Evolutionary conservation across 1,140 invertebrate species (phyloP).

Genomic region (Heliconius hewitsoni): DNA sequence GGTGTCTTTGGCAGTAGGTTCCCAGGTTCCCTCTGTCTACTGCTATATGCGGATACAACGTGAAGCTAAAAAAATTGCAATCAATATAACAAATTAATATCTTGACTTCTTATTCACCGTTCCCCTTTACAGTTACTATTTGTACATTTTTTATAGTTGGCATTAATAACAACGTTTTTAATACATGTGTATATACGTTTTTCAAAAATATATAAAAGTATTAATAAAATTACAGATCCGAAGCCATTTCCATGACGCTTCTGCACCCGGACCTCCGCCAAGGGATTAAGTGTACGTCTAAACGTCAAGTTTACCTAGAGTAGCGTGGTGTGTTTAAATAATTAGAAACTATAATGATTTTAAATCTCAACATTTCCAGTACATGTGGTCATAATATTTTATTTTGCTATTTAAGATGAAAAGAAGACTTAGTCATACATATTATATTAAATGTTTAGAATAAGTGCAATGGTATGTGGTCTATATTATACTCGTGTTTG

Average conservation of each 20-base stretch:
- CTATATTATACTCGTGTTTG: neutral
- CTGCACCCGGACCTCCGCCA: constrained; percentile 6
- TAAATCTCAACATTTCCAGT: neutral
- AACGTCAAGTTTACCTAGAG: neutral
- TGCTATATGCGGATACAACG: too few species aligned
- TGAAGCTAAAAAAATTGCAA: too few species aligned
- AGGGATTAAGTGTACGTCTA: neutral
- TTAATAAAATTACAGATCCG: constrained; percentile 45
- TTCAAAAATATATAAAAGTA: neutral
- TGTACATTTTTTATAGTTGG: too few species aligned
- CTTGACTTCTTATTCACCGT: too few species aligned
- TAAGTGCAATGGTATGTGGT: neutral
- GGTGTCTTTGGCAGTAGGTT: too few species aligned
- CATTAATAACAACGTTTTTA: too few species aligned
- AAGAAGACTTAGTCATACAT: too few species aligned
- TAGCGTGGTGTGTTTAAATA: neutral
- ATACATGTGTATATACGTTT: too few species aligned
- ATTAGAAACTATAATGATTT: neutral
- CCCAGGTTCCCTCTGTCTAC: too few species aligned
- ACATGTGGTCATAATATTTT: neutral
- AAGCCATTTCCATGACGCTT: constrained; percentile 46
- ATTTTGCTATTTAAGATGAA: neutral
- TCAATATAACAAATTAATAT: too few species aligned
- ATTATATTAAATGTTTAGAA: neutral
- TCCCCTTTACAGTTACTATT: too few species aligned